Conservation (phyloP, 1,140 invertebrate species). For the Teleogryllus occipitalis region DNA sequence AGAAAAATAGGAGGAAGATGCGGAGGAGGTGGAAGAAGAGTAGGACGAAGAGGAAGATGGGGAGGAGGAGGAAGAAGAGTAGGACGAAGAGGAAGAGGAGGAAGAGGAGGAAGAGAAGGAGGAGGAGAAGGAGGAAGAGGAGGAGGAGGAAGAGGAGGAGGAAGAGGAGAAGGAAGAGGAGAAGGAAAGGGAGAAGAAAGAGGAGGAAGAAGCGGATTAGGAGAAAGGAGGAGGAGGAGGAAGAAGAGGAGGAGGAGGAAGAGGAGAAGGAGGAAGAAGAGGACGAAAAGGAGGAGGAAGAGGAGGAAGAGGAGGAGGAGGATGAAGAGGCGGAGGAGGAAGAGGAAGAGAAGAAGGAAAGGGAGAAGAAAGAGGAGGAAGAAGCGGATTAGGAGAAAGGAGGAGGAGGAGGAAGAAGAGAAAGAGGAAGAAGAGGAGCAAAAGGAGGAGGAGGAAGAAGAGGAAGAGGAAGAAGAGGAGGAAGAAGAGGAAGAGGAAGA, state of each 20-base stretch:
- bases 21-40: background rate
- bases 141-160: background rate
- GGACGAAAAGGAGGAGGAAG: background rate
- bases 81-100: background rate
- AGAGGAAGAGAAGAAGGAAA: background rate
- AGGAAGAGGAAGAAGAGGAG: background rate
- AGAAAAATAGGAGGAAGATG: background rate
- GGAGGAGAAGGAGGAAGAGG: background rate
- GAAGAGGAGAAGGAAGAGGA: background rate
- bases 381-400: background rate
- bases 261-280: background rate
- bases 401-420: background rate
- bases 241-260: background rate
- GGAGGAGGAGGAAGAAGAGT: background rate
- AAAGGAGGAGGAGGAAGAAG: background rate
- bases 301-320: background rate
- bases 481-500: background rate
- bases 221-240: background rate
- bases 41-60: background rate
- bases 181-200: background rate
- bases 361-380: background rate
- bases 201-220: background rate
- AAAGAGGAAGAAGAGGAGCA: background rate
- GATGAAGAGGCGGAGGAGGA: background rate
- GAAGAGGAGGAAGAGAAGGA: background rate